Percentiles rank a stretch among this genome's conserved stretches.
These are phyloP conservation scores for Catharus bicknelli DNA, from an alignment of 2,113 vertebrate species.

Conservation along the genomic window DNA sequence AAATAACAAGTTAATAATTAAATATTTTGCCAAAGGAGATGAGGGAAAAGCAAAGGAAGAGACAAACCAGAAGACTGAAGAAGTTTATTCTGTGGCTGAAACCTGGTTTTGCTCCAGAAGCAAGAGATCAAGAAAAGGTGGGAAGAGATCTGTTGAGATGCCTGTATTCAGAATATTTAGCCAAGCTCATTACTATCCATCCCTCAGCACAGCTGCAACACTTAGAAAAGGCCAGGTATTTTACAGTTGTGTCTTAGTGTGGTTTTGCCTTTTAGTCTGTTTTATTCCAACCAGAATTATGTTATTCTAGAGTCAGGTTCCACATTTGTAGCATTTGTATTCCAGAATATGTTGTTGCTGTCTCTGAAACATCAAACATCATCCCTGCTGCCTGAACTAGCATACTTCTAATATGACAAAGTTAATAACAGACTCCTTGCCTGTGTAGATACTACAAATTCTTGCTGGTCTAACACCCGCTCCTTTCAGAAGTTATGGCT, in stretches of 20 bases:
- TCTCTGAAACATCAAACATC: not conserved
- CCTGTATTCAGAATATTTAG: not conserved
- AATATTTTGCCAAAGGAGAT: not conserved
- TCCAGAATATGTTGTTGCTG: not conserved
- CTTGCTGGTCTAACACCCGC: not conserved
- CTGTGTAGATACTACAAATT: not conserved
- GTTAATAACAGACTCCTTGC: not conserved
- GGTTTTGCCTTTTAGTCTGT: not conserved
- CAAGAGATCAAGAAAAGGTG: not conserved
- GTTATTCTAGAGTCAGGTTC: not conserved
- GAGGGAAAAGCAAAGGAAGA: not conserved
- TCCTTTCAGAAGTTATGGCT: not conserved
- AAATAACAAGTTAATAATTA: not conserved
- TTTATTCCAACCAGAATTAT: not conserved
- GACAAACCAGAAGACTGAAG: not conserved
- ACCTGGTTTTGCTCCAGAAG: not conserved
- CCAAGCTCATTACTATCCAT: not conserved
- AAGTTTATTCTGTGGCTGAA: not conserved
- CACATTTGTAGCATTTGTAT: not conserved
- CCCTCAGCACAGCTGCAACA: not conserved
- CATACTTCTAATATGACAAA: not conserved
- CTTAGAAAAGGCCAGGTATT: not conserved
- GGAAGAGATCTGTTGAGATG: not conserved
- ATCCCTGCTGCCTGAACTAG: not conserved
- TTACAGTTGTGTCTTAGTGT: not conserved